Conservation (phyloP, 2,113 vertebrate species). For the Malurus alboscapulatus region DNA sequence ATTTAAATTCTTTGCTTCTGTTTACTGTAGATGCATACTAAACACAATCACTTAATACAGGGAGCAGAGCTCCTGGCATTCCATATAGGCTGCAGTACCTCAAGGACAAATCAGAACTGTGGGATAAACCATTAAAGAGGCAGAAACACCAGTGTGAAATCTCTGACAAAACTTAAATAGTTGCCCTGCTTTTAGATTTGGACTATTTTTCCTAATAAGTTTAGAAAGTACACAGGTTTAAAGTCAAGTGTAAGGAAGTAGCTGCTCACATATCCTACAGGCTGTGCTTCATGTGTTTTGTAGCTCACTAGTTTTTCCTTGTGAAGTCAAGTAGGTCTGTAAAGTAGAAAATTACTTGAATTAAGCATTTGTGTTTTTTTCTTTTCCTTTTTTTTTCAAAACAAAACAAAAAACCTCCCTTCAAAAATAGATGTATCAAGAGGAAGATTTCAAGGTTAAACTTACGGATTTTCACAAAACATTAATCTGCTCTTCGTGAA, state of each 20-base stretch:
- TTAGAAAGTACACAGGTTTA: background rate
- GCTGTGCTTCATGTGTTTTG: background rate
- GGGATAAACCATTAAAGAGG: background rate
- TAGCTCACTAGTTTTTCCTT: background rate
- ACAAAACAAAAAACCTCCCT: too few relatives aligned
- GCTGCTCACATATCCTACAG: background rate
- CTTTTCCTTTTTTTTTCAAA: too few relatives aligned
- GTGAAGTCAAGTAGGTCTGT: background rate
- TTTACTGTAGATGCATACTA: background rate
- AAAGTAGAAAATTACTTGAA: too few relatives aligned
- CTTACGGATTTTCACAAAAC: too few relatives aligned
- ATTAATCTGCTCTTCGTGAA: background rate
- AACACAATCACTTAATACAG: background rate
- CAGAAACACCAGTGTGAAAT: background rate
- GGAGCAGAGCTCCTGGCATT: background rate
- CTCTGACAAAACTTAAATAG: background rate
- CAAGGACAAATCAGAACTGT: background rate
- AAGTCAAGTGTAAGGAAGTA: background rate
- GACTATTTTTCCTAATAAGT: background rate
- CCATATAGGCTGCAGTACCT: background rate
- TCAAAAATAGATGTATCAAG: too few relatives aligned
- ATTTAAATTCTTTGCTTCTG: background rate
- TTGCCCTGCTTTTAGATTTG: background rate
- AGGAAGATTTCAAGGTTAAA: too few relatives aligned
- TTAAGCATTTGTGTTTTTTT: too few relatives aligned